Conservation (phyloP, 1,140 invertebrate genomes). For the Hormaphis cornu region DNA sequence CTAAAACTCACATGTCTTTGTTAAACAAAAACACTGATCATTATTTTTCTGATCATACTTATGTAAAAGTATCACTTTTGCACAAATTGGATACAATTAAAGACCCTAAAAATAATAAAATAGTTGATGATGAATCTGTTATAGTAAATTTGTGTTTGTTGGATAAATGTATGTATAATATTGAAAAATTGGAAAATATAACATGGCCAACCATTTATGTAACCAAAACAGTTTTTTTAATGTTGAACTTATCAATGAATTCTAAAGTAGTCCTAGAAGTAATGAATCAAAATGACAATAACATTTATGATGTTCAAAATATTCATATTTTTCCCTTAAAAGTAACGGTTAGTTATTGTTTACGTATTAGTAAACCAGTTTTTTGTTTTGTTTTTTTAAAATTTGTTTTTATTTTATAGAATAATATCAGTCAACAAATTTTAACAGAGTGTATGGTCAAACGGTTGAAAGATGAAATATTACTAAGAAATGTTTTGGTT, state of each 20-base stretch:
- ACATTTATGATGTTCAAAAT: not conserved
- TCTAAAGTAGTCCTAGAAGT: not conserved
- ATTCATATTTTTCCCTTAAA: not conserved
- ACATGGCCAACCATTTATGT: constrained; percentile 16
- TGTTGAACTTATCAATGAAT: not conserved
- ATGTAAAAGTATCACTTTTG: constrained; percentile 12
- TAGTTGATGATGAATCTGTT: too few relatives aligned
- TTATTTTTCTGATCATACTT: not conserved
- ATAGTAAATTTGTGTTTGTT: constrained; percentile 6
- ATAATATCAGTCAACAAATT: not conserved
- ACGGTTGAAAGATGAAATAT: constrained; percentile 12
- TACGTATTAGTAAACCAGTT: not conserved
- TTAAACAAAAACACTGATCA: not conserved
- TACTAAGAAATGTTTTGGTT: not conserved
- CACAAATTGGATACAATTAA: not conserved
- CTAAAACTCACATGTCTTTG: not conserved
- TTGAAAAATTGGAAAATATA: constrained; percentile 1
- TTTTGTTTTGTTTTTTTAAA: not conserved
- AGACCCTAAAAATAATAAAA: not conserved
- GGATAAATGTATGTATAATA: not conserved
- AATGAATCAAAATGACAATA: not conserved
- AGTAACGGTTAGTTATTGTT: not conserved
- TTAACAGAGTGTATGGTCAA: not conserved
- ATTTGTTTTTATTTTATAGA: not conserved
- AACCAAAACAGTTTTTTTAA: not conserved